Evolutionary conservation across 2,797 vertebrate species (phyloP), one percentile per base, ranked within the genome.

Genomic region (Anas bernieri): DNA sequence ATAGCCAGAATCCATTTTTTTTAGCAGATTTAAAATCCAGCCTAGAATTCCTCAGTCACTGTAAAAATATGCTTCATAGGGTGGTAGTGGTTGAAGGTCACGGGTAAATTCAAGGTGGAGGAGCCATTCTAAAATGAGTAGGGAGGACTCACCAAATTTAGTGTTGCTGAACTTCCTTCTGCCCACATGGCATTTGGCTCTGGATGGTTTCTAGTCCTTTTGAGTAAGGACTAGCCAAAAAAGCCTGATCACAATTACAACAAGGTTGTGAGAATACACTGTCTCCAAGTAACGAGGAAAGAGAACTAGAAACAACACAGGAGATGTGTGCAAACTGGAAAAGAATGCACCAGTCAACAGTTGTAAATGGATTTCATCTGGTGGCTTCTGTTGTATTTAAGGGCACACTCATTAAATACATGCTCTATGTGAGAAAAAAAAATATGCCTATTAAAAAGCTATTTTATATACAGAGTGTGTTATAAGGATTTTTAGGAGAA

Each of bases 1-100:
- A 75, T 75, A 88, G 58, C 45, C 89, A 92, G 80, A 85, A 93
- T 66, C 74, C 59, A 73, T 85, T 80, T 58, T 58, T 43, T 25
- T 67, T 81, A 89, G 18, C 50, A 58, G 54, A 86, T 54, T 88
- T 78, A 86, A 91, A 92, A 90, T 70, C 35, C 22, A 68, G 11
- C 18, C 66, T 56, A 69, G 68, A 93, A 92, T 91, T 90, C 37
- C 17, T 92, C 81, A 61, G 18, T 88, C 68, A 85, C 43, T 72
- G 31, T 61, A 54, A 87, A 94, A 92, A 81, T 26, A 17, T 4
- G 10, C 28, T 92, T 86, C 67, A 72, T 2, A 73, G 17, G 17
- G 17, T 7, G 62, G 28, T 4, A 61, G 22, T 11, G 9, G 7
- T 30, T 91, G 55, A 87, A 9, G 18, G 39, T 4, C 61, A 12